Percentiles rank a stretch among this genome's conserved stretches.
phyloP scores from a whole-genome alignment of 2,888 invertebrate genomes.

The Mystacides longicornis region DNA sequence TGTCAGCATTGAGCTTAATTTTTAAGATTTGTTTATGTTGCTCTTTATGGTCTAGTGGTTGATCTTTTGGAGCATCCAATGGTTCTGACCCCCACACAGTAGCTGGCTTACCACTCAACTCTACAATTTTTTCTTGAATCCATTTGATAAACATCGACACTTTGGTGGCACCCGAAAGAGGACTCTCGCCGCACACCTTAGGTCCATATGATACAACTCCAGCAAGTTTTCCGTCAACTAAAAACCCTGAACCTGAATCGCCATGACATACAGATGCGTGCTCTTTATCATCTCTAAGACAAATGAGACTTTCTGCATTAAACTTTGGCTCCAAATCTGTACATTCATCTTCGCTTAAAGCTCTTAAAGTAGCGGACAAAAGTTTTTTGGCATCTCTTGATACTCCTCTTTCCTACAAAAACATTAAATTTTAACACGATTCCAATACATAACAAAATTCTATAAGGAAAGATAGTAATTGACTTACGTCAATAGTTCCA shows the following conservation, averaged over 20 bases:
- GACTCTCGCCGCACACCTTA: background rate
- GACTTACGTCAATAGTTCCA: background rate
- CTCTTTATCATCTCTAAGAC: background rate
- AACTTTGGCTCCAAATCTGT: background rate
- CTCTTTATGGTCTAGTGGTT: background rate
- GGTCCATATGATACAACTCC: background rate
- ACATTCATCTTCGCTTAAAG: background rate
- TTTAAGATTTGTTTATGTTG: background rate
- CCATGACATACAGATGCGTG: background rate
- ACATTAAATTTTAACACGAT: background rate
- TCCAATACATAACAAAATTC: background rate
- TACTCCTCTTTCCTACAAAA: background rate
- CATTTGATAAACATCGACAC: background rate
- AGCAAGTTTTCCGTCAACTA: background rate
- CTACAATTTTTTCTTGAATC: background rate
- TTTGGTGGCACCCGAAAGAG: background rate
- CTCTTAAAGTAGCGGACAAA: background rate
- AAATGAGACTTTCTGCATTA: background rate
- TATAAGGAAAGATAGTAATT: background rate
- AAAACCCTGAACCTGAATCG: background rate
- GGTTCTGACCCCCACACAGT: background rate
- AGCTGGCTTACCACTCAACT: background rate
- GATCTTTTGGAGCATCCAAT: background rate
- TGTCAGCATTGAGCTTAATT: background rate
- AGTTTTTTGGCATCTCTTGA: background rate